Evolutionary conservation across 1,140 invertebrate genomes (phyloP).

Genomic region (Penaeus japonicus): DNA sequence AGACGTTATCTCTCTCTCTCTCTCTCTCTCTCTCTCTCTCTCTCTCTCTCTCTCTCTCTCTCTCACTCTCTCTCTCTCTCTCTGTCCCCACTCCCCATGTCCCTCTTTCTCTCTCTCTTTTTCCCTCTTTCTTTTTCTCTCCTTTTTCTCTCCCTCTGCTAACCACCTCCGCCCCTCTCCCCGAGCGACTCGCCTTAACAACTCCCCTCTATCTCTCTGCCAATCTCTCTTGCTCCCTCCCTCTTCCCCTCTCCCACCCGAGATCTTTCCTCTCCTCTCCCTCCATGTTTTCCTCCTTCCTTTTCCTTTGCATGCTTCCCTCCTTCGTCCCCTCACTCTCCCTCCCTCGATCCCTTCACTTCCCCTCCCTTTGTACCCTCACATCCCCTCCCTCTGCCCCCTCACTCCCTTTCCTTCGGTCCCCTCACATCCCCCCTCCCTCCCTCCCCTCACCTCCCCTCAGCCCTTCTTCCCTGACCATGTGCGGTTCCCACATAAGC

Average conservation of each 20-base stretch:
- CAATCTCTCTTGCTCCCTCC: neutral
- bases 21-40: neutral
- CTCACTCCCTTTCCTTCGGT: too few species aligned
- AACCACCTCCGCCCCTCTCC: neutral
- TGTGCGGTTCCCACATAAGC: too few species aligned
- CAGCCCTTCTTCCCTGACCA: too few species aligned
- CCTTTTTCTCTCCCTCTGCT: neutral
- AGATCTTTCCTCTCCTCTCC: neutral
- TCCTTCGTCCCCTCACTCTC: neutral
- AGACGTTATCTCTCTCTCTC: neutral
- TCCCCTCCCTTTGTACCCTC: too few species aligned
- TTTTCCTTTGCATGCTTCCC: neutral
- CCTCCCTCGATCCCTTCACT: too few species aligned
- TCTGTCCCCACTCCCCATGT: neutral
- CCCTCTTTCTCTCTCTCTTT: neutral
- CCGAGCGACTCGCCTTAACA: neutral
- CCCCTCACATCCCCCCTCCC: too few species aligned
- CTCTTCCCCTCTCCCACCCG: neutral
- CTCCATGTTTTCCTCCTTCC: neutral
- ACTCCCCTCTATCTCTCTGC: too few species aligned
- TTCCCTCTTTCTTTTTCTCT: neutral
- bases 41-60: neutral
- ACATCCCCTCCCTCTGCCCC: too few species aligned
- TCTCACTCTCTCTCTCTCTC: neutral
- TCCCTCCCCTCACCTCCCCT: too few species aligned